Conservation (phyloP, 2,797 vertebrate species). For the Hydrocynus forskahlii region DNA sequence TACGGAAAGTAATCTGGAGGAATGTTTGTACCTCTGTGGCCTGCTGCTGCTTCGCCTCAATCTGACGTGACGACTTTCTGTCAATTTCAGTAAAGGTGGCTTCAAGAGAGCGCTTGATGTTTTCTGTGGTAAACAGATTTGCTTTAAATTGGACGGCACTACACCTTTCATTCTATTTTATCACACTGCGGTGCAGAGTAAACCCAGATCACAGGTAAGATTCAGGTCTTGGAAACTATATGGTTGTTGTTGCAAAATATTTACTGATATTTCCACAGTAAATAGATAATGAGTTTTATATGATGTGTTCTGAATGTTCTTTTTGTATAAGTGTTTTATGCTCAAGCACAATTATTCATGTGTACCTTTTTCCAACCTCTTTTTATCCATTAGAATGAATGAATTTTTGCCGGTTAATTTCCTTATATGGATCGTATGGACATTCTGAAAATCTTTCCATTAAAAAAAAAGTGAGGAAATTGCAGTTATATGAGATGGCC, state of each 20-base stretch:
- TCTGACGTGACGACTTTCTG: constrained; percentile 61
- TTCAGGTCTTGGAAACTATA: background rate
- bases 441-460: background rate
- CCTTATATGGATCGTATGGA: background rate
- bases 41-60: constrained; percentile 70
- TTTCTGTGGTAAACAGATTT: constrained; percentile 65
- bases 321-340: too few relatives aligned
- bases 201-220: background rate
- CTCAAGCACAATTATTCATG: too few relatives aligned
- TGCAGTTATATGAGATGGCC: background rate
- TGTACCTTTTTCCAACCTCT: too few relatives aligned
- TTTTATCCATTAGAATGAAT: too few relatives aligned
- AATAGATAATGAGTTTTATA: too few relatives aligned
- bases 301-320: too few relatives aligned
- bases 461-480: too few relatives aligned
- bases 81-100: constrained; percentile 68
- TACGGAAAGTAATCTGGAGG: background rate
- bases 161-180: background rate
- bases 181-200: background rate
- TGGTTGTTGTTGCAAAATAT: background rate
- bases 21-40: constrained; percentile 75
- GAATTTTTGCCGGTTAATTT: background rate
- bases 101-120: constrained; percentile 72
- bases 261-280: background rate
- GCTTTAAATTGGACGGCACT: background rate